Base-by-base conservation (phyloP, 64 coral and sea anemone species). In the Dendrophyllia cribrosa region DNA sequence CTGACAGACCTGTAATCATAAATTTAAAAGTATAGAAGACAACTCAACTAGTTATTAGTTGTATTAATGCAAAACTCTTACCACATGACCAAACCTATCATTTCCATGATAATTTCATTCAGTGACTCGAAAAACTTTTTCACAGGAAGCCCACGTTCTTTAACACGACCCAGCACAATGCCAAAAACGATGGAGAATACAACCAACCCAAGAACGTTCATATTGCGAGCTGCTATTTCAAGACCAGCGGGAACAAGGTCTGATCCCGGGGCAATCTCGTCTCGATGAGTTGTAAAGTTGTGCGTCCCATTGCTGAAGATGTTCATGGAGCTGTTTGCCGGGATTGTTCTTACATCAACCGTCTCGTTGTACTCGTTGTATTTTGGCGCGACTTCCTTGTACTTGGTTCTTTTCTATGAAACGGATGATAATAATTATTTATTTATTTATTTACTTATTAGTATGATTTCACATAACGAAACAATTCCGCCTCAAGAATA, bases 151-250 rank as follows among this genome's bases (percentile, higher is more conserved):
- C 96, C 96, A n/a, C 92, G 75, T 6, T 95, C 78, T 15, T 93
- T 93, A 77, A 98, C 59, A 60, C 93, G 83, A 16, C 96, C 93
- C 67, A 98, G 59, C 60, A 95, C 96, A 21, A 95, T 89, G 16
- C 96, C 96, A 43, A 98, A 98, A 45, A 95, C 93, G 25, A 98
- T 89, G 15, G 96, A 98, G 66, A 95, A 98, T 20, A 95, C 76
- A 14, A 98, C 93, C 14, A 98, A 78, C 1, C 96, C 96, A 46
- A 98, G 83, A 1, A 98, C 96, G 48, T 98, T 98, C 79, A 92
- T 92, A 14, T 90, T 91, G 2, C 63, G 83, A 8, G 80, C 66
- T 19, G 67, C 71, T 49, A 84, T 84, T 20, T 65, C 44, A 6
- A 88, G 79, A 13, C 95, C 95, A 20, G 64, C 70, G 21, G 93